Base-by-base conservation (phyloP, 1,140 invertebrate species). In the Saccostrea echinata region DNA sequence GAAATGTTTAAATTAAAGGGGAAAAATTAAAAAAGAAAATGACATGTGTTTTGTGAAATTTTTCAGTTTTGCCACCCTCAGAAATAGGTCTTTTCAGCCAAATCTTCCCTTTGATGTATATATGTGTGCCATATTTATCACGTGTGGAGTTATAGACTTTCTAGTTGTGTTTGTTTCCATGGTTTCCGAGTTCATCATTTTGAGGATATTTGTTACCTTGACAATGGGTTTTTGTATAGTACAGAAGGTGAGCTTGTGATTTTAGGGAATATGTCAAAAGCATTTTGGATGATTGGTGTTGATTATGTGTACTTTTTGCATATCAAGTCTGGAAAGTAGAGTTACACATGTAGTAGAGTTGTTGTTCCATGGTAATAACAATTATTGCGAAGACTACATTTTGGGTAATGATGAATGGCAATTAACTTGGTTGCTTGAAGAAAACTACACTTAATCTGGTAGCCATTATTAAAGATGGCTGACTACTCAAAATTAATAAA, bases 91-190 rank as follows among this genome's bases (percentile, higher is more conserved):
- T 76, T 76, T 76, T 76, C 27, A 76, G 27, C 68, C 68, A 30
- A 33, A 24, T 27, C 68, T 33, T 76, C 30, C 68, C 68, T 18
- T 76, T 76, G 68, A 76, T 76, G 68, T 76, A 76, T 76, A 76
- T 76, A 76, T 76, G 68, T 76, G 68, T 76, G 68, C 68, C 68
- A 76, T 76, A 76, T 76, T 76, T 76, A 30, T 76, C 68, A 30
- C 24, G 68, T 76, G 68, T 76, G 68, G 68, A 76, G 24, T 76
- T 76, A 27, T 76, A 76, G 68, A 76, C 68, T 76, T 33, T 76
- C 68, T 76, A 76, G 68, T 76, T 33, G 68, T 76, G 68, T 76
- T 76, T 76, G 68, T 76, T 76, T 76, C 68, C 68, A 76, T 76
- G 68, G 68, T 76, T 76, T 76, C 68, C 68, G 16, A 76, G 68